Base-by-base conservation (phyloP, 2,113 vertebrate species). In the Marcusenius ussheri region DNA sequence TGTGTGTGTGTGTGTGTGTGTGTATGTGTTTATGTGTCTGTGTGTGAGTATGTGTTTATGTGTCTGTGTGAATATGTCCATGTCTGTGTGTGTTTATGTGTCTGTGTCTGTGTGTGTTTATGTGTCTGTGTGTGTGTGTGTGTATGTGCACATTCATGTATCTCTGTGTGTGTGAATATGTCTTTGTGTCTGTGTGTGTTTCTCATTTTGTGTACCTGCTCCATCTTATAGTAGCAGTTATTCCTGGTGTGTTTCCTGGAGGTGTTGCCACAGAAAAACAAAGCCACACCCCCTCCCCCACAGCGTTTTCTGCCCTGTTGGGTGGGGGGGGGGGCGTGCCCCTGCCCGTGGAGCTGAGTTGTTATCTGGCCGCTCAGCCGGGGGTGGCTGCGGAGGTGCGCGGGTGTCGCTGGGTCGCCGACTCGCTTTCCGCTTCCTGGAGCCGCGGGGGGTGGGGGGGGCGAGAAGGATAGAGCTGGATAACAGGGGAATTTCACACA, bases 401-500 rank as follows among this genome's bases (percentile, higher is more conserved):
- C 5, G 47, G 62, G 88, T 50, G 27, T 42, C 17, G 46, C 31
- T 49, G 66, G 46, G 66, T 80, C 74, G 42, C 70, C 70, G 0
- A 46, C 39, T 46, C 9, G 8, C 80, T 83, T 50, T 87, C 42
- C 42, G 42, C 24, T 66, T 50, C 42, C 5, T 9, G 2, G 15
- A 15, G 87, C 19, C 17, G 8, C 1, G 35, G 35, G 35, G 39
- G 39, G 62, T 49, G 46, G 1, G 53, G 46, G 51, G 85, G 46
- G 5, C 9, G 77, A 90, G 21, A 42, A 83, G 39, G 70, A 62
- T 62, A 27, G 56, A 56, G 51, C 87, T 83, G 11, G 42, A 88
- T 47, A 90, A 84, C 88, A 53, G 51, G 66, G 21, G 74, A 83
- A 83, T 88, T 88, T 83, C 51, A 84, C 88, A 49, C 77, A n/a